Evolutionary conservation across 2,797 vertebrate species (phyloP).

Genomic region (Sebastolobus alascanus): DNA sequence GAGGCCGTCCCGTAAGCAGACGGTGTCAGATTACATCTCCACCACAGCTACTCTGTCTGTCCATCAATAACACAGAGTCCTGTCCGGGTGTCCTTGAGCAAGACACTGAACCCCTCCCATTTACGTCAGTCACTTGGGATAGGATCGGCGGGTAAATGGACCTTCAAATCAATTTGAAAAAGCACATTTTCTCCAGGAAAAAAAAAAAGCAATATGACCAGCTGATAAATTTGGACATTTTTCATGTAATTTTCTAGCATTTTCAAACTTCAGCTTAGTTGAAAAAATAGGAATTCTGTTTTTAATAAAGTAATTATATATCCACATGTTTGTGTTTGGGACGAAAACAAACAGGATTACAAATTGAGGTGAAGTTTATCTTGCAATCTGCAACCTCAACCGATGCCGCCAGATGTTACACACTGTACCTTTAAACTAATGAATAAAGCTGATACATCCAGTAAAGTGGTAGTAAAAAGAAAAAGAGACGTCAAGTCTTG

Average conservation of each 20-base stretch:
- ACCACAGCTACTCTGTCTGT: constrained; percentile 19
- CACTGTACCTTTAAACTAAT: no score
- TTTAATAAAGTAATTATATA: no score
- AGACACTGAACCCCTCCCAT: not conserved
- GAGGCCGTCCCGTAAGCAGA: constrained; percentile 43
- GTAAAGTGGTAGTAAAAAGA: not conserved
- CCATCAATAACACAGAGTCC: constrained; percentile 39
- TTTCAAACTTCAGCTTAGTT: no score
- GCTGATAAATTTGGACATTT: not conserved
- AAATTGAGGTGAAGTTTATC: no score
- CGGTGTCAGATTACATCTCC: constrained; percentile 54
- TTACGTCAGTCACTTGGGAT: not conserved
- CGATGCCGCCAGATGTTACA: no score
- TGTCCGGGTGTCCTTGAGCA: constrained; percentile 50
- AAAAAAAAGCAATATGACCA: not conserved
- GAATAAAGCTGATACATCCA: not conserved
- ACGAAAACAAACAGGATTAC: no score
- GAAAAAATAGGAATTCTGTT: no score
- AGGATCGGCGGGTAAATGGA: not conserved
- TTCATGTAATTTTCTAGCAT: not conserved
- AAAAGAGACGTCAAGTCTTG: not conserved
- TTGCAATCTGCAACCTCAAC: no score
- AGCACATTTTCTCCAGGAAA: not conserved
- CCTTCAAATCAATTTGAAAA: constrained; percentile 16
- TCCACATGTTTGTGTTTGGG: no score